These are phyloP conservation scores for Luffia ferchaultella DNA, from an alignment of 2,888 invertebrate species.

Conservation along the genomic window DNA sequence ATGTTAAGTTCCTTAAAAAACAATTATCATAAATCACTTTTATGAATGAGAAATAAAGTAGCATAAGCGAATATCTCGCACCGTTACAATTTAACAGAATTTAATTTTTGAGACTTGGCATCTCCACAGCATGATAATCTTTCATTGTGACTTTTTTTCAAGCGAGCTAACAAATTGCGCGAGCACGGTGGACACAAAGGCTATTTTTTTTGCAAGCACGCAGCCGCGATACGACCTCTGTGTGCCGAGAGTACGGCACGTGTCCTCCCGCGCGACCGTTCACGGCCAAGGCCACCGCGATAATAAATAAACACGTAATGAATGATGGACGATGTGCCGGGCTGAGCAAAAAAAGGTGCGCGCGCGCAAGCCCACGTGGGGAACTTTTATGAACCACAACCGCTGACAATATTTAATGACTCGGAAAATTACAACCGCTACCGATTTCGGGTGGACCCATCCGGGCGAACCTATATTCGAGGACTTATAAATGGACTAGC, in stretches of 20 bases:
- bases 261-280: conserved; percentile 41
- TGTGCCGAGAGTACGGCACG: conserved; percentile 23
- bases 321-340: conserved; percentile 53
- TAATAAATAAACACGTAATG: conserved; percentile 40
- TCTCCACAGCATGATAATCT: no score
- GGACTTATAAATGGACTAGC: no score
- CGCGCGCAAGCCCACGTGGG: conserved; percentile 47
- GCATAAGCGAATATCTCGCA: no score
- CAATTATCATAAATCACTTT: no score
- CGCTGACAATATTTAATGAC: conserved; percentile 47
- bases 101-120: no score
- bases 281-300: conserved; percentile 61
- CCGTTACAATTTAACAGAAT: no score
- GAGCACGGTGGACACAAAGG: conserved; percentile 22
- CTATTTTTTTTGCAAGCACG: conserved; percentile 28
- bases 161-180: conserved; percentile 18
- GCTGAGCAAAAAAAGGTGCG: conserved; percentile 35
- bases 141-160: no score
- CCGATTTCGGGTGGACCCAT: neutral
- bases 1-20: no score
- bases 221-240: conserved; percentile 17
- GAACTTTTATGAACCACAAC: conserved; percentile 38
- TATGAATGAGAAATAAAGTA: no score
- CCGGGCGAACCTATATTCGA: no score
- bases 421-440: conserved; percentile 40